These are phyloP conservation scores for Danaus plexippus DNA, from an alignment of 1,140 invertebrate species.

Conservation along the genomic window DNA sequence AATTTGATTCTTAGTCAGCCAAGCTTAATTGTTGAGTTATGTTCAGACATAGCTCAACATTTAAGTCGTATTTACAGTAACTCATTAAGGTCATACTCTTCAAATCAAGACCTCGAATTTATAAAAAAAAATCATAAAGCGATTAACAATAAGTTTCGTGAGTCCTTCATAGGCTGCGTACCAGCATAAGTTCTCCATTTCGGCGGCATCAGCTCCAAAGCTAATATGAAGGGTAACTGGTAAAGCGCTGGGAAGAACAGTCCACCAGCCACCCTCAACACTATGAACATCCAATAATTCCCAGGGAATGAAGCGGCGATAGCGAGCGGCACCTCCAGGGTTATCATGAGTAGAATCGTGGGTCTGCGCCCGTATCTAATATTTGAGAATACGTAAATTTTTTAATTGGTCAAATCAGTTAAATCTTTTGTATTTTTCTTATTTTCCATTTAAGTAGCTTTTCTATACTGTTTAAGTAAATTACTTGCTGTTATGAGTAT, in stretches of 20 bases:
- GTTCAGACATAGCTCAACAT: no score
- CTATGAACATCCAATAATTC: conserved; percentile 77
- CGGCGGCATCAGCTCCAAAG: conserved; percentile 79
- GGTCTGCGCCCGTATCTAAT: conserved; percentile 78
- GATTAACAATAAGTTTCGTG: no score
- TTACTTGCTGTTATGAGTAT: no score
- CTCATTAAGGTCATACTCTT: no score
- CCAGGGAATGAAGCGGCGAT: conserved; percentile 79
- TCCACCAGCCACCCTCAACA: conserved; percentile 76
- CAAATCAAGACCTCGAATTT: no score
- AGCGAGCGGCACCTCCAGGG: conserved; percentile 78
- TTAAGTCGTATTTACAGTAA: no score
- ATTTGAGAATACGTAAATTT: conserved; percentile 10
- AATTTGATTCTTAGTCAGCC: no score
- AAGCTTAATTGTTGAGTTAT: no score
- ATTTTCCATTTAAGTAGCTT: no score
- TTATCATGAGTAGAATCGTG: conserved; percentile 78
- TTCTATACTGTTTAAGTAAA: no score
- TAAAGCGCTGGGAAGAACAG: conserved; percentile 82
- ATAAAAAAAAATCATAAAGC: no score
- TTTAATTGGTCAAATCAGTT: conserved; percentile 1
- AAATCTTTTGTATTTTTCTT: no score
- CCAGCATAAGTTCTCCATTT: conserved; percentile 78
- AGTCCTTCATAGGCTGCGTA: conserved; percentile 8
- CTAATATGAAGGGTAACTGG: conserved; percentile 80